Evolutionary conservation across 2,888 invertebrate species (phyloP).

Genomic region (Meteorus colon): DNA sequence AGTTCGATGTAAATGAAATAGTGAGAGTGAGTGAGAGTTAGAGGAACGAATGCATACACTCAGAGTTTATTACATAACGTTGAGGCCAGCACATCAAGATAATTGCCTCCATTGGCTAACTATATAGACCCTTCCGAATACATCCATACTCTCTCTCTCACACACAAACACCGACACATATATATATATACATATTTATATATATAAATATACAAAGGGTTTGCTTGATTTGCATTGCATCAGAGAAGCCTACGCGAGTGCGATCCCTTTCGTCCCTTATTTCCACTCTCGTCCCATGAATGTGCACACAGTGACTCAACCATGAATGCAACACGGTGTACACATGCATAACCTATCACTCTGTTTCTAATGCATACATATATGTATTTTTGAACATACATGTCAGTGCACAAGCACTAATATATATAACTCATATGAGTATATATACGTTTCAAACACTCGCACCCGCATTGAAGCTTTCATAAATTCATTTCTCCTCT

Average conservation of each 20-base stretch:
- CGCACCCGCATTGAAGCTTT: background rate
- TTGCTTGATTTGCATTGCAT: constrained; percentile 67
- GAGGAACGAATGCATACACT: background rate
- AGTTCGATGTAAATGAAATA: background rate
- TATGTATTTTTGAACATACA: background rate
- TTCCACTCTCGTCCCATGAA: constrained; percentile 21
- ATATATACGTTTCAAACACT: constrained; percentile 17
- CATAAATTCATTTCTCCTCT: constrained; percentile 42
- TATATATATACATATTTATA: constrained; percentile 51
- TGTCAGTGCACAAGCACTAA: background rate
- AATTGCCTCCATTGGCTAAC: constrained; percentile 62
- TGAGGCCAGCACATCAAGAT: constrained; percentile 59
- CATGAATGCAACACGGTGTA: constrained; percentile 35
- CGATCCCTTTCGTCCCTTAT: constrained; percentile 22
- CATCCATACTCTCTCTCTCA: too few relatives aligned
- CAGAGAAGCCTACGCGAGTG: constrained; percentile 36
- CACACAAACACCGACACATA: constrained; percentile 46
- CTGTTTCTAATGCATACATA: constrained; percentile 10
- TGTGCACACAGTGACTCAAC: constrained; percentile 30
- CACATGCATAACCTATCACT: constrained; percentile 11
- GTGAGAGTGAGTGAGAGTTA: background rate
- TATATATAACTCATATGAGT: background rate
- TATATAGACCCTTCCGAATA: constrained; percentile 22
- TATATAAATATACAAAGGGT: constrained; percentile 60
- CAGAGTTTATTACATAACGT: constrained; percentile 28